Percentiles rank a stretch among this genome's conserved stretches.
Evolutionary conservation across 1,140 invertebrate genomes (phyloP).

Genomic region (Hyles vespertilio): DNA sequence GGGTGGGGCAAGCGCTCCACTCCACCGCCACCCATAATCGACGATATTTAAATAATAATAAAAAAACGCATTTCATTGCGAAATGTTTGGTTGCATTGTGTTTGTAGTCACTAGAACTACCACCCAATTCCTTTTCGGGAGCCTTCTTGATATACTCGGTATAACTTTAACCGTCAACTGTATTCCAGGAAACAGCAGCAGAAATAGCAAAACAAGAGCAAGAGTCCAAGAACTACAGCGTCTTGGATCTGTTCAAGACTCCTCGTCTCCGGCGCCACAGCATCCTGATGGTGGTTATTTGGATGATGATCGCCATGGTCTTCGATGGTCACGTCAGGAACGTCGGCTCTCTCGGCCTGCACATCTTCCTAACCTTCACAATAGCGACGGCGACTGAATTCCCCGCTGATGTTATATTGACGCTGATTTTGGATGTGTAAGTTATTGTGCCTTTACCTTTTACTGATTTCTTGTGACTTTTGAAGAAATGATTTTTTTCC

Average conservation of each 20-base stretch:
- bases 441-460: constrained; percentile 9
- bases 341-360: constrained; percentile 85
- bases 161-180: neutral
- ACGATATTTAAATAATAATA: too few relatives aligned
- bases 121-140: too few relatives aligned
- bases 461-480: too few relatives aligned
- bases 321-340: constrained; percentile 92
- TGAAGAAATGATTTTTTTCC: too few relatives aligned
- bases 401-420: constrained; percentile 89
- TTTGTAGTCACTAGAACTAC: too few relatives aligned
- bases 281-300: constrained; percentile 84
- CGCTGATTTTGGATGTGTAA: constrained; percentile 82
- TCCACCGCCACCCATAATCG: too few relatives aligned
- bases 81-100: too few relatives aligned
- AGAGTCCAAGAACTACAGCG: constrained; percentile 78
- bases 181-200: constrained; percentile 48
- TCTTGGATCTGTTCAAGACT: constrained; percentile 85
- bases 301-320: constrained; percentile 89
- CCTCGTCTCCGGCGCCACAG: constrained; percentile 83
- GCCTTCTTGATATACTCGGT: too few relatives aligned
- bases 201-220: constrained; percentile 49
- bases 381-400: constrained; percentile 88
- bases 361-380: constrained; percentile 89
- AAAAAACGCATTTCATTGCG: too few relatives aligned
- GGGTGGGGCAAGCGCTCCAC: too few relatives aligned